Base-by-base conservation (phyloP, 2,113 vertebrate species). In the Circaetus cinerascens region DNA sequence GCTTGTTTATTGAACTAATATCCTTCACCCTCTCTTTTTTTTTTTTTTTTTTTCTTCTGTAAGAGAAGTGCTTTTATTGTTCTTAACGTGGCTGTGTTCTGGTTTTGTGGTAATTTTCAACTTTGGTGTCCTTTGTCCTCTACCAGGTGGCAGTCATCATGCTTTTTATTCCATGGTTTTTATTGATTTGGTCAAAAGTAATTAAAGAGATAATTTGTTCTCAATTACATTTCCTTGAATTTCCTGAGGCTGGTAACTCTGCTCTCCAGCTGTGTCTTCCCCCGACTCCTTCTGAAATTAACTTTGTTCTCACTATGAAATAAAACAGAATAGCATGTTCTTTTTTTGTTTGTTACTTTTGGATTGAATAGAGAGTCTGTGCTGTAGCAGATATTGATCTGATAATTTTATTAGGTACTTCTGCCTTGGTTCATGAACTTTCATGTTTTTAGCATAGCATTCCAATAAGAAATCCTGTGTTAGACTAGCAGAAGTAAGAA, bases 111-210 rank as follows among this genome's bases (percentile, higher is more conserved):
- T 56, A 40, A 48, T 91, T 90, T 84, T 78, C 73, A 96, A 48
- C 91, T 91, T 95, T 34, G 40, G 34, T 92, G 43, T 66, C 62
- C 64, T 92, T 94, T 94, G 84, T 93, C 86, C 84, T 91, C 89
- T 96, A 45, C 62, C 95, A 95, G 89, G 96, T 93, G 97, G 96
- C 25, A 40, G 88, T 79, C 13, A 8, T 86, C 4, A 2, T 59
- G 86, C 56, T 89, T 96, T 97, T 95, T 96, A 72, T 94, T 83
- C 97, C 68, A 26, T 85, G 48, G 4, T 45, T 85, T 94, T 95
- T 97, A 98, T 97, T 97, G 98, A 98, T 98, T 97, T 97, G 98
- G 97, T 98, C 97, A 97, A 97, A 98, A 98, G 97, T 98, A 98
- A 98, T 98, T 98, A 98, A 97, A 97, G 97, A 98, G 98, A 98